Conservation (phyloP, 2,797 vertebrate species). For the Furcifer pardalis region DNA sequence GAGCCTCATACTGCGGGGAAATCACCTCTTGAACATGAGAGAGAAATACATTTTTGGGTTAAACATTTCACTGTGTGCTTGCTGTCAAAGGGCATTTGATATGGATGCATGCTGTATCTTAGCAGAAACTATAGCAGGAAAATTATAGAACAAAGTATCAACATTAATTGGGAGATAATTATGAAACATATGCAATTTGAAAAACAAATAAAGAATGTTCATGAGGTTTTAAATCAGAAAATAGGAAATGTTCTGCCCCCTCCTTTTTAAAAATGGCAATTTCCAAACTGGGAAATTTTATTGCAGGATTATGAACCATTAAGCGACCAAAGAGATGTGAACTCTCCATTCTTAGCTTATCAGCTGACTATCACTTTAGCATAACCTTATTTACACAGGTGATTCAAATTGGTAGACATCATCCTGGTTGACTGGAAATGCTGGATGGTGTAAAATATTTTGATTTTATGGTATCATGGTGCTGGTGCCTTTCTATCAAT, state of each 20-base stretch:
- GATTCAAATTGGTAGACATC: not conserved
- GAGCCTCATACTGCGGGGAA: too few relatives aligned
- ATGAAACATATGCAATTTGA: not conserved
- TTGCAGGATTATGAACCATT: not conserved
- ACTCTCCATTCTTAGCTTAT: not conserved
- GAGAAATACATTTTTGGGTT: not conserved
- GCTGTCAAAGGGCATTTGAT: not conserved
- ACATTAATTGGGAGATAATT: not conserved
- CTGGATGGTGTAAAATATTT: not conserved
- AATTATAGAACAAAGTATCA: not conserved
- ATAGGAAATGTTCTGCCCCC: not conserved
- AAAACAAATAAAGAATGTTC: not conserved
- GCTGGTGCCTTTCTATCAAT: not conserved
- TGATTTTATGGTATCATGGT: not conserved
- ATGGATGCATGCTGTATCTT: not conserved
- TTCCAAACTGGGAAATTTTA: not conserved
- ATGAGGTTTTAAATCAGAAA: not conserved
- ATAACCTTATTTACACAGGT: not conserved
- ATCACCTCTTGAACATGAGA: too few relatives aligned
- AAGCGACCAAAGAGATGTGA: not conserved
- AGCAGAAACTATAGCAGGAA: not conserved
- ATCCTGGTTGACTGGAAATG: not conserved
- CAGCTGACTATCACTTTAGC: not conserved
- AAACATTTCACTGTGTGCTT: not conserved
- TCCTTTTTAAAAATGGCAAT: not conserved